These are phyloP conservation scores for Meghimatium bilineatum DNA, from an alignment of 2,888 invertebrate species.

Conservation along the genomic window DNA sequence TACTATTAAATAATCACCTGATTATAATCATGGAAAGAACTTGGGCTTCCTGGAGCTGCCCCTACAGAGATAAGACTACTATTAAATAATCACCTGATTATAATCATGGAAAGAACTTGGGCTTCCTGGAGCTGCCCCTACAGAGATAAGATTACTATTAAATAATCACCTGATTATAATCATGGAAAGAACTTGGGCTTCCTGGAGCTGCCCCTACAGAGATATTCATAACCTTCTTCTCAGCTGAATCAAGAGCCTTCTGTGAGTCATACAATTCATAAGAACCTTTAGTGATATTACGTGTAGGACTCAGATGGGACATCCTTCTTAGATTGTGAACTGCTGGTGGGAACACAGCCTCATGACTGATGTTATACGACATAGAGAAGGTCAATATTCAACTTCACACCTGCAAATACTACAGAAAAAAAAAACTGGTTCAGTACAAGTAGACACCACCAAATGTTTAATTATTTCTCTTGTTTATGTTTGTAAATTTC, in stretches of 20 bases:
- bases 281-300: background rate
- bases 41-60: no score
- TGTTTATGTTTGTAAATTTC: no score
- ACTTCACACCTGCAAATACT: slow-evolving; percentile 14
- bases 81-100: slow-evolving; percentile 14
- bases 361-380: slow-evolving; percentile 22
- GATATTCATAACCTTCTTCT: background rate
- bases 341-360: slow-evolving; percentile 18
- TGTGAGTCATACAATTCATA: slow-evolving; percentile 34
- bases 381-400: background rate
- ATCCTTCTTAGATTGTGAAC: slow-evolving; percentile 7
- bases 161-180: slow-evolving; percentile 26
- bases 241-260: background rate
- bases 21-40: no score
- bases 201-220: slow-evolving; percentile 11
- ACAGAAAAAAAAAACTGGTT: background rate
- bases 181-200: slow-evolving; percentile 20
- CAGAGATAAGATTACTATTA: background rate
- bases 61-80: no score
- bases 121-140: slow-evolving; percentile 22
- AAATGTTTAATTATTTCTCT: no score
- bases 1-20: no score
- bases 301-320: slow-evolving; percentile 17
- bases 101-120: slow-evolving; percentile 23
- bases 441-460: no score